A percentile compares a stretch with the other conserved stretches of the same genome.
phyloP scores from a whole-genome alignment of 2,888 invertebrate genomes.

The Melanostoma mellinum region DNA sequence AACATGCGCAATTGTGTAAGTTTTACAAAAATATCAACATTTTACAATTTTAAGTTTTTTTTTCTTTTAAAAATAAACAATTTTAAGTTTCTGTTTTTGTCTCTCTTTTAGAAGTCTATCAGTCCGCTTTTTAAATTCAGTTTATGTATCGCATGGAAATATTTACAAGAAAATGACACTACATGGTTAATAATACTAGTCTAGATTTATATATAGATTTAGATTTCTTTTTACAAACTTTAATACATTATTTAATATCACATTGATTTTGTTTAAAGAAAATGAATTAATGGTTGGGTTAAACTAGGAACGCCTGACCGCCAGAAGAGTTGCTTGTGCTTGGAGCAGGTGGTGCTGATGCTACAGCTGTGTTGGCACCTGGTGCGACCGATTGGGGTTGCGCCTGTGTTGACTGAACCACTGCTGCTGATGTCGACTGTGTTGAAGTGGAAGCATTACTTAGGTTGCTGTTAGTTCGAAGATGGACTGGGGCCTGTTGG shows the following conservation, averaged over 20 bases:
- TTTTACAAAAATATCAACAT: slow-evolving; percentile 62
- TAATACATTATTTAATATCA: slow-evolving; percentile 75
- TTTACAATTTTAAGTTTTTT: slow-evolving; percentile 40
- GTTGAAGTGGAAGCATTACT: slow-evolving; percentile 81
- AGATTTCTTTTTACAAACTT: slow-evolving; percentile 63
- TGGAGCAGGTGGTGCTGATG: slow-evolving; percentile 59
- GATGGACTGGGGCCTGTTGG: slow-evolving; percentile 78
- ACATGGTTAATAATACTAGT: slow-evolving; percentile 63
- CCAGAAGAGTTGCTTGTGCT: slow-evolving; percentile 75
- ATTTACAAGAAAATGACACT: slow-evolving; percentile 64
- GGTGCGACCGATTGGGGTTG: slow-evolving; percentile 72
- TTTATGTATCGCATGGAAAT: slow-evolving; percentile 67
- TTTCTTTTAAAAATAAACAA: slow-evolving; percentile 51
- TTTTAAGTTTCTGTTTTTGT: slow-evolving; percentile 73
- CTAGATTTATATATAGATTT: slow-evolving; percentile 51
- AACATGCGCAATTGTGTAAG: slow-evolving; percentile 55
- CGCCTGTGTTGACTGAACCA: slow-evolving; percentile 74
- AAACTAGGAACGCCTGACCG: slow-evolving; percentile 81
- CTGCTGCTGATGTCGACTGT: slow-evolving; percentile 79
- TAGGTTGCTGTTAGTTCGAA: slow-evolving; percentile 80
- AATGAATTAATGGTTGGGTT: slow-evolving; percentile 64
- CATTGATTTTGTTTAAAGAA: slow-evolving; percentile 76
- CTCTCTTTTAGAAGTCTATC: slow-evolving; percentile 70
- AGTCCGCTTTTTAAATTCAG: slow-evolving; percentile 65
- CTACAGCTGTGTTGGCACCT: background rate